phyloP scores from a whole-genome alignment of 2,888 invertebrate species.

The Seira ritae region DNA sequence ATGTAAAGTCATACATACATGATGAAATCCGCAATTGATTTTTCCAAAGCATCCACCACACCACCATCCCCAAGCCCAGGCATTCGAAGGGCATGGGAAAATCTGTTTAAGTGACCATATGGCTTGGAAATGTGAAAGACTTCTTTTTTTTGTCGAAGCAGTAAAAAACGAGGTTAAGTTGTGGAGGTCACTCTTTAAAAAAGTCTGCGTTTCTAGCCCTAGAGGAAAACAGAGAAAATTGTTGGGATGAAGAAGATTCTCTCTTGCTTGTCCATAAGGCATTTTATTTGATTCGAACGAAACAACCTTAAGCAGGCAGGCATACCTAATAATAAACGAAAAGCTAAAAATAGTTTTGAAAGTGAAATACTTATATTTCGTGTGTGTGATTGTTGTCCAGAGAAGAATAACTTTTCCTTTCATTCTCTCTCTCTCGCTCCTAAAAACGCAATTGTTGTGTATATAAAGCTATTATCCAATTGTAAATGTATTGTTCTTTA shows the following conservation, averaged over 20 bases:
- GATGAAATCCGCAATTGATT: background rate
- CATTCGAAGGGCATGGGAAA: background rate
- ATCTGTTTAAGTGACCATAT: background rate
- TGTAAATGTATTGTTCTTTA: background rate
- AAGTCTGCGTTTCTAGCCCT: too few relatives aligned
- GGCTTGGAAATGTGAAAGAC: background rate
- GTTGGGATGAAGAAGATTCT: too few relatives aligned
- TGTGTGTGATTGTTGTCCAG: constrained; percentile 4
- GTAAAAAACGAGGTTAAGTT: too few relatives aligned
- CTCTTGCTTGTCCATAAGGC: too few relatives aligned
- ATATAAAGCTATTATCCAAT: constrained; percentile 7
- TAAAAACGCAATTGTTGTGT: background rate
- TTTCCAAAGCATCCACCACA: background rate
- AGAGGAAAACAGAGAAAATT: too few relatives aligned
- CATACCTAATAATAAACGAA: too few relatives aligned
- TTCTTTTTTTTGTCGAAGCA: background rate
- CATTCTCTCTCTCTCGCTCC: too few relatives aligned
- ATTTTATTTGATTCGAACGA: too few relatives aligned
- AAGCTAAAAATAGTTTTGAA: constrained; percentile 6
- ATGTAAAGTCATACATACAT: background rate
- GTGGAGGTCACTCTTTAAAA: too few relatives aligned
- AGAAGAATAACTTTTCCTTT: constrained; percentile 2
- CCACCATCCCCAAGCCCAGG: too few relatives aligned
- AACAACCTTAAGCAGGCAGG: too few relatives aligned
- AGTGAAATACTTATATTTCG: background rate